phyloP scores from a whole-genome alignment of 2,888 invertebrate species.

The Lymantria monacha region DNA sequence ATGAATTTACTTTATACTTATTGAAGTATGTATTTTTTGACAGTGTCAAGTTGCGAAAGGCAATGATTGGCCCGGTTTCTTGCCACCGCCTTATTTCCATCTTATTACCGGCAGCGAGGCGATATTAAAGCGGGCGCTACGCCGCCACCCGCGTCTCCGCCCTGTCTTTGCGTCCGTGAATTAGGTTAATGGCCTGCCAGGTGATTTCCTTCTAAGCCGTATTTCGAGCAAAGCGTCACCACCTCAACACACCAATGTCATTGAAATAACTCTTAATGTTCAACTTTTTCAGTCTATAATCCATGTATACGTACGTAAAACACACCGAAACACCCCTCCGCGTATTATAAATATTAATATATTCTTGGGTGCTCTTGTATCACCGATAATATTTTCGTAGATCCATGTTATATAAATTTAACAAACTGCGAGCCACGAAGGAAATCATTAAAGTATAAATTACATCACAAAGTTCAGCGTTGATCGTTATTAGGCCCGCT shows the following conservation, averaged over 20 bases:
- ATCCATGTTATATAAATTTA: not conserved
- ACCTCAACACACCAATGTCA: constrained; percentile 70
- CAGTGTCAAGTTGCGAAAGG: constrained; percentile 67
- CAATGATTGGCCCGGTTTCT: constrained; percentile 77
- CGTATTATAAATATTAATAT: not conserved
- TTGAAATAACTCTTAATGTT: constrained; percentile 57
- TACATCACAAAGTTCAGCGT: constrained; percentile 25
- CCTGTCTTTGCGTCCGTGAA: constrained; percentile 80
- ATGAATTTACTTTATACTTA: constrained; percentile 36
- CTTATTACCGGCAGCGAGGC: constrained; percentile 77
- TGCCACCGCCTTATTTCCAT: constrained; percentile 78
- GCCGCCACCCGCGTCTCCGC: constrained; percentile 68
- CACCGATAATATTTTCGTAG: not conserved
- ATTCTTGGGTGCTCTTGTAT: not conserved
- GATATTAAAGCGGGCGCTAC: constrained; percentile 76
- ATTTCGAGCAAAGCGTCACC: constrained; percentile 68
- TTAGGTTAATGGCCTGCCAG: constrained; percentile 82
- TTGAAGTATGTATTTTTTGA: constrained; percentile 42
- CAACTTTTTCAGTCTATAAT: constrained; percentile 36
- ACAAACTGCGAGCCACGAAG: not conserved
- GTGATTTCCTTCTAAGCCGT: constrained; percentile 79
- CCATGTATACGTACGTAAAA: not conserved
- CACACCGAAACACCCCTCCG: not conserved
- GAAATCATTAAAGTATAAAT: not conserved
- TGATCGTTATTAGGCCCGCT: constrained; percentile 23